phyloP scores from a whole-genome alignment of 2,888 invertebrate genomes.

The Vanessa cardui region DNA sequence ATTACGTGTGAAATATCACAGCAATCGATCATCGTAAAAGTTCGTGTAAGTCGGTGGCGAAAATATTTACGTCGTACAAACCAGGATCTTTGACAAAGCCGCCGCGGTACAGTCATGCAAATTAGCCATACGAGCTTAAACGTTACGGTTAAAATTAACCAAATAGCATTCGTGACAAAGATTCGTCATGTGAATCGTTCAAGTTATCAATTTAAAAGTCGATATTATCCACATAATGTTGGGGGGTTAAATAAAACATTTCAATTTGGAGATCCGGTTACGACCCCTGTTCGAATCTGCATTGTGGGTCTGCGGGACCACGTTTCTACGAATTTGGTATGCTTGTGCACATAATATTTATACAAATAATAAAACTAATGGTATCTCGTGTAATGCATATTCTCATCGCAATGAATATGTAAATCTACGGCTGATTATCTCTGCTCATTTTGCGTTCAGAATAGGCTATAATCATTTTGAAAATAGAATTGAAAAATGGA shows the following conservation, averaged over 20 bases:
- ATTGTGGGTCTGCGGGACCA: slow-evolving; percentile 78
- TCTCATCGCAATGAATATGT: no score
- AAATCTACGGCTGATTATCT: no score
- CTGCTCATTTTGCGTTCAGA: no score
- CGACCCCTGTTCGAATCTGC: slow-evolving; percentile 74
- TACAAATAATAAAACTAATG: neutral
- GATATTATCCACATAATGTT: slow-evolving; percentile 73
- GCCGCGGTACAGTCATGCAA: slow-evolving; percentile 48
- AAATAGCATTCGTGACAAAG: slow-evolving; percentile 64
- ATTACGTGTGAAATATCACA: slow-evolving; percentile 64
- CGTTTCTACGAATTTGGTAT: slow-evolving; percentile 75
- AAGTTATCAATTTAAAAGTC: slow-evolving; percentile 82
- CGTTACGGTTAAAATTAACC: slow-evolving; percentile 78
- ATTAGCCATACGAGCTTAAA: slow-evolving; percentile 55
- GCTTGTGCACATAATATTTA: slow-evolving; percentile 33
- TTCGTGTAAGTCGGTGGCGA: slow-evolving; percentile 64
- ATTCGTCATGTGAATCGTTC: slow-evolving; percentile 70
- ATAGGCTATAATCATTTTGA: no score
- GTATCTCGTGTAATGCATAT: no score
- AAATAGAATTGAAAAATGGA: no score
- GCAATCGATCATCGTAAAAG: slow-evolving; percentile 66
- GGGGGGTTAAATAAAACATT: slow-evolving; percentile 79
- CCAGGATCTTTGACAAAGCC: slow-evolving; percentile 44
- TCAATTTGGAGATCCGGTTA: slow-evolving; percentile 83
- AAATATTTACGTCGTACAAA: slow-evolving; percentile 59